Evolutionary conservation across 2,797 vertebrate species (phyloP), one percentile per base, ranked within the genome.

Genomic region (Delichon dasypus): DNA sequence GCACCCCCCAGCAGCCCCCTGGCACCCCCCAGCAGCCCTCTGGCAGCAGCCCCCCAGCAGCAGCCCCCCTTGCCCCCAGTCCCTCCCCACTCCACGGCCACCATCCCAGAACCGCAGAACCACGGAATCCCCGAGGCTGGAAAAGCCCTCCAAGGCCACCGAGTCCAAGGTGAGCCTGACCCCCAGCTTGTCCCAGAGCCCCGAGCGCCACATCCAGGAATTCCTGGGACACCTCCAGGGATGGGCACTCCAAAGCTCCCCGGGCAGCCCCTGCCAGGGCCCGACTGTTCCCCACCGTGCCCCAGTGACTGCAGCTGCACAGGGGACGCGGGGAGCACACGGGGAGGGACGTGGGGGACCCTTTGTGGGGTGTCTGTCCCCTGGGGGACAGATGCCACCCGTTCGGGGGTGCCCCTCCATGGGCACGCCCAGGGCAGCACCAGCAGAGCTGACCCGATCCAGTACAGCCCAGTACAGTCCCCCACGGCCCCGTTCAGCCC

Each of bases 161-260:
- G 1, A 26, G 45, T 5, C 71, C 53, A 0, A 18, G 36, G 53
- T 12, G 45, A 18, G 45, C 15, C 61, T 3, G 1, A 38, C 7
- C 1, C 27, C 15, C 45, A 8, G 22, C 54, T 13, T 11, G 54
- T 19, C n/a, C 45, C 72, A 19, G 54, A n/a, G 64, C 64, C 7
- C 83, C 3, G 48, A 17, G 73, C 40, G 73, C 47, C 55, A 25
- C 40, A 0, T 9, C 40, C n/a, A 20, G 47, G 13, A 2, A 1
- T n/a, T 29, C 47, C 64, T 5, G 5, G 55, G 54, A 9, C 64
- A 29, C 55, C 40, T 8, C 5, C 62, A 23, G 54, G 83, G 12
- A 2, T 9, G 62, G 53, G 38, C 1, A 19, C 47, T 3, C 15
- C n/a, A 38, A 27, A 8, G 6, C 27, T n/a, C 23, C 30, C 29